phyloP scores from a whole-genome alignment of 2,888 invertebrate species.

The Pachydiplax longipennis region DNA sequence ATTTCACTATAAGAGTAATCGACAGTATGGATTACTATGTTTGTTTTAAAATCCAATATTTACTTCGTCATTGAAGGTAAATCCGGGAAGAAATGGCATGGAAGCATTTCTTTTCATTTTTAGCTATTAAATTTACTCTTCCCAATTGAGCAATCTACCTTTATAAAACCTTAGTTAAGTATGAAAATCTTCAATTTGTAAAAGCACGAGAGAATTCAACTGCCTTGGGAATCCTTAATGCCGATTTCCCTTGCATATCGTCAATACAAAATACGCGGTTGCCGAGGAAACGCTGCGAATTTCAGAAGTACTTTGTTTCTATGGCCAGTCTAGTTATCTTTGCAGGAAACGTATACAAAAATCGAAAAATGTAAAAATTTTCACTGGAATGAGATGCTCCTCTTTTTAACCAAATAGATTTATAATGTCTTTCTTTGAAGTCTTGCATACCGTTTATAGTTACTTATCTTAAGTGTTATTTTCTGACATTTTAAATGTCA shows the following conservation, averaged over 20 bases:
- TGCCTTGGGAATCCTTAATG: background rate
- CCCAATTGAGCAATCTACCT: background rate
- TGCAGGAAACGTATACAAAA: background rate
- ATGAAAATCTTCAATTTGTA: background rate
- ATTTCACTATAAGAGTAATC: too few species aligned
- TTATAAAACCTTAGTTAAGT: background rate
- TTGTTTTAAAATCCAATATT: constrained; percentile 55
- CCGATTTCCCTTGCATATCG: background rate
- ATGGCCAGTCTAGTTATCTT: background rate
- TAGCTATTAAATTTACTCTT: background rate
- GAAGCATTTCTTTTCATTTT: constrained; percentile 68
- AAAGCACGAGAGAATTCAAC: background rate
- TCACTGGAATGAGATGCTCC: background rate
- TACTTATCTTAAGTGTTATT: background rate
- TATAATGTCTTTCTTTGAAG: background rate
- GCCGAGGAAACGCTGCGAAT: constrained; percentile 19
- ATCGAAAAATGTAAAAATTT: background rate
- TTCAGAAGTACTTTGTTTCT: background rate
- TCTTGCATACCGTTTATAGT: background rate
- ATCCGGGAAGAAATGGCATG: constrained; percentile 78
- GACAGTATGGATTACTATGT: background rate
- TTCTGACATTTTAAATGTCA: background rate
- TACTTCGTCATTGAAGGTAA: constrained; percentile 72
- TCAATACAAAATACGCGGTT: constrained; percentile 11
- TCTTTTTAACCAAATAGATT: background rate